A percentile compares a stretch with the other conserved stretches of the same genome.
Conservation (phyloP, 2,113 vertebrate species). For the Lutjanus erythropterus region DNA sequence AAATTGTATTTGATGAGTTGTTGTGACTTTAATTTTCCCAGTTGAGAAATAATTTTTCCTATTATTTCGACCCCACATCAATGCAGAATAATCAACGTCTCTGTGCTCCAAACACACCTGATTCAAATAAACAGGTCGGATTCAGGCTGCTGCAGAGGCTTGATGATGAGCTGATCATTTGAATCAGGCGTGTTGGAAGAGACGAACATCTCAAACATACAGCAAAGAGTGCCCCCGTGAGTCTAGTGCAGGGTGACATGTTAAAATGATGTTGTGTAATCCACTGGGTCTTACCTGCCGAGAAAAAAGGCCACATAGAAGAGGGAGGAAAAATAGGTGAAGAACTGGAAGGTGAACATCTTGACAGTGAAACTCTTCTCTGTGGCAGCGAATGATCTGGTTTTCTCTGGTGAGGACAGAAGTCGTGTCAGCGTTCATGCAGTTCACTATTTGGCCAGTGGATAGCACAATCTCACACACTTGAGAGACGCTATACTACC, state of each 20-base stretch:
- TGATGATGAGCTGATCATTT: too few species aligned
- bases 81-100: too few species aligned
- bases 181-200: too few species aligned
- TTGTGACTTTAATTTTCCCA: too few species aligned
- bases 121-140: too few species aligned
- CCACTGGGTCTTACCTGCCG: conserved; percentile 87
- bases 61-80: too few species aligned
- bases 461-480: conserved; percentile 50
- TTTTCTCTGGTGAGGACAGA: conserved; percentile 87
- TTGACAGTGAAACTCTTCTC: conserved; percentile 93
- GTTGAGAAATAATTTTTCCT: too few species aligned
- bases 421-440: conserved; percentile 76
- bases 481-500: conserved; percentile 1
- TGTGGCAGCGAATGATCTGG: conserved; percentile 86
- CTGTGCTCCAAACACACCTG: too few species aligned
- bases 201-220: too few species aligned
- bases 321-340: conserved; percentile 94
- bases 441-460: conserved; percentile 39
- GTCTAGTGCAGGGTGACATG: not conserved
- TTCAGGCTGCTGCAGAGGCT: too few species aligned
- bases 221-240: too few species aligned
- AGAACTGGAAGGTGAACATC: conserved; percentile 97
- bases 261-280: not conserved
- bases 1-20: too few species aligned
- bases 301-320: conserved; percentile 96